Evolutionary conservation across 1,140 invertebrate species (phyloP), one percentile per base, ranked within the genome.

Genomic region (Meloidogyne hapla): DNA sequence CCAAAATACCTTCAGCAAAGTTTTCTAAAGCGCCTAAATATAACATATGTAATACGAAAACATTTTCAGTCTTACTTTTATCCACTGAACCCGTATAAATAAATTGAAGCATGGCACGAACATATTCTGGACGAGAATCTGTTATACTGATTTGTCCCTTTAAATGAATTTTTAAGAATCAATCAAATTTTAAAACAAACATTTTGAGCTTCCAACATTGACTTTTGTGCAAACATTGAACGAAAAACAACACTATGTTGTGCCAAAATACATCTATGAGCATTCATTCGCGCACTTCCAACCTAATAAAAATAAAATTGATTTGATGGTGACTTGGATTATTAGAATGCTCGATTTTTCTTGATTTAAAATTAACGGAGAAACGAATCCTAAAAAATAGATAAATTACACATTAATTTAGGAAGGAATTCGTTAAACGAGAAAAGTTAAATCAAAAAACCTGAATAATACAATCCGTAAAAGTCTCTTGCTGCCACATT

Each of bases 181-280:
- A 23, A 26, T 28, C 8, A 33, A 72, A 13, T 0, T 18, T 12
- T n/a, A 23, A 15, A n/a, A 26, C 33, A 1, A 1, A 73, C 71
- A 70, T 84, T 80, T 67, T 85, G 83, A 2, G 83, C 83, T 63
- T 84, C 83, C 21, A 85, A 61, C 83, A 85, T 84, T 2, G 71
- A 69, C 3, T 83, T 81, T 48, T 85, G 82, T 4, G 70, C 64
- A 64, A 85, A 85, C 84, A 85, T 85, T 15, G 80, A 83, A 42
- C 80, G 77, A 64, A 85, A 85, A 4, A 85, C 85, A 13, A 77
- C 75, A 8, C 82, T 84, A 61, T 85, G 63, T 66, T 87, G 85
- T 23, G 79, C 85, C 21, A 85, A 68, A 68, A 85, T 82, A 61
- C 83, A 85, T 48, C 85, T 77, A 75, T 85, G 84, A 6, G 85